Conservation (phyloP, 2,113 vertebrate species). For the Oryzias curvinotus region DNA sequence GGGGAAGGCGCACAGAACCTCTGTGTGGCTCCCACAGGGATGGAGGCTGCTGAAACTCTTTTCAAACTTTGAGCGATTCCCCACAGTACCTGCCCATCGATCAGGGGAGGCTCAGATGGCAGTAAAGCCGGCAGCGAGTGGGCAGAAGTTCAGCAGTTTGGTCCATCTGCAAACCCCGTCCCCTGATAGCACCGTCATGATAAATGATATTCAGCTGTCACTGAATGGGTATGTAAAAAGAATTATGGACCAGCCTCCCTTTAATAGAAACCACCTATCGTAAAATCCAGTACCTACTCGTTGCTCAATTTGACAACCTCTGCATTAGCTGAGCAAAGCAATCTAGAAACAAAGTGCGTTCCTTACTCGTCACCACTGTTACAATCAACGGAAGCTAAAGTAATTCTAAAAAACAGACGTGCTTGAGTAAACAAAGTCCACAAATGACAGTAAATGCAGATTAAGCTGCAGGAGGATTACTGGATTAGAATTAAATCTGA, state of each 20-base stretch:
- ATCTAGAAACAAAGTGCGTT: slow-evolving; percentile 8
- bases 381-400: slow-evolving; percentile 13
- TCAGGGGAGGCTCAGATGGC: slow-evolving; percentile 51
- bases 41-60: slow-evolving; percentile 13
- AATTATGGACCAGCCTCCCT: slow-evolving; percentile 30
- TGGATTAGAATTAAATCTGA: not conserved
- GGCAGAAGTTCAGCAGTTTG: slow-evolving; percentile 53
- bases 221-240: slow-evolving; percentile 38
- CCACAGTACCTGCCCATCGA: slow-evolving; percentile 43
- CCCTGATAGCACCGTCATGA: slow-evolving; percentile 53
- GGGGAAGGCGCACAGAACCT: not conserved
- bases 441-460: not conserved
- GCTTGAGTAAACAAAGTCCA: not conserved
- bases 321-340: slow-evolving; percentile 14
- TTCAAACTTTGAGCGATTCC: slow-evolving; percentile 9
- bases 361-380: not conserved
- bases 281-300: slow-evolving; percentile 38
- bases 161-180: slow-evolving; percentile 52
- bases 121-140: slow-evolving; percentile 33
- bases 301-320: slow-evolving; percentile 33
- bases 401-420: not conserved
- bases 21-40: slow-evolving; percentile 15
- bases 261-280: slow-evolving; percentile 41
- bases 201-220: slow-evolving; percentile 58
- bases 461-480: slow-evolving; percentile 2